These are phyloP conservation scores for Geococcyx californianus DNA, from an alignment of 2,113 vertebrate genomes.

Conservation along the genomic window DNA sequence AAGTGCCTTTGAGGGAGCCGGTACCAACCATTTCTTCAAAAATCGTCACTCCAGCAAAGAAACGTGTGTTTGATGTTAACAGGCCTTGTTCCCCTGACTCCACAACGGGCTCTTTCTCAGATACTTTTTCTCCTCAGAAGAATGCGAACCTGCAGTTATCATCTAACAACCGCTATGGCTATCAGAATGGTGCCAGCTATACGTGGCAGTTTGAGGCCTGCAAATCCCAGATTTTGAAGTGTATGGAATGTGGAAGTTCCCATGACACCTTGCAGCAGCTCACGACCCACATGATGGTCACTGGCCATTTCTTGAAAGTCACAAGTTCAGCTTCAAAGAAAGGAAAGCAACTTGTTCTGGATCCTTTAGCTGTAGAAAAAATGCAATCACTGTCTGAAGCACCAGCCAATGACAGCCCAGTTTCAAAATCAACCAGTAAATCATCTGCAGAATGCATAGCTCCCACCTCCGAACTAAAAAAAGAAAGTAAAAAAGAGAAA, in stretches of 20 bases:
- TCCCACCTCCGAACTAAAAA: slow-evolving; percentile 79
- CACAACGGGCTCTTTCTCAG: slow-evolving; percentile 87
- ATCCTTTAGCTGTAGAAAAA: slow-evolving; percentile 93
- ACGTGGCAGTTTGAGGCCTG: slow-evolving; percentile 99
- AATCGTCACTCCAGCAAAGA: slow-evolving; percentile 91
- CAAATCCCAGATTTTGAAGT: slow-evolving; percentile 98
- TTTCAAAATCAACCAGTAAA: slow-evolving; percentile 81
- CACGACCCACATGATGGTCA: slow-evolving; percentile 99
- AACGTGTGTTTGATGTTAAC: slow-evolving; percentile 90
- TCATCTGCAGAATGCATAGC: slow-evolving; percentile 76
- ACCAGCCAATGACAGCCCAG: slow-evolving; percentile 70
- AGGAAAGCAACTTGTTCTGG: slow-evolving; percentile 93
- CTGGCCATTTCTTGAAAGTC: slow-evolving; percentile 97
- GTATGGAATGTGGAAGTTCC: slow-evolving; percentile 98
- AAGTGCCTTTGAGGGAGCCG: slow-evolving; percentile 99
- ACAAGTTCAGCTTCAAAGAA: slow-evolving; percentile 98
- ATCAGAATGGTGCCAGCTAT: slow-evolving; percentile 97
- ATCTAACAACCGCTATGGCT: slow-evolving; percentile 92
- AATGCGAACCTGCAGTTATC: slow-evolving; percentile 75
- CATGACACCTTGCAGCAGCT: slow-evolving; percentile 97
- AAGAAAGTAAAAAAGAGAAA: slow-evolving; percentile 84
- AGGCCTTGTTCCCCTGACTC: slow-evolving; percentile 96
- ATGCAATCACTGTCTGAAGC: slow-evolving; percentile 90
- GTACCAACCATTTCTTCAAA: slow-evolving; percentile 93
- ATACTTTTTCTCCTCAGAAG: slow-evolving; percentile 84